These are phyloP conservation scores for Nothobranchius furzeri DNA, from an alignment of 2,113 vertebrate species.

Conservation along the genomic window DNA sequence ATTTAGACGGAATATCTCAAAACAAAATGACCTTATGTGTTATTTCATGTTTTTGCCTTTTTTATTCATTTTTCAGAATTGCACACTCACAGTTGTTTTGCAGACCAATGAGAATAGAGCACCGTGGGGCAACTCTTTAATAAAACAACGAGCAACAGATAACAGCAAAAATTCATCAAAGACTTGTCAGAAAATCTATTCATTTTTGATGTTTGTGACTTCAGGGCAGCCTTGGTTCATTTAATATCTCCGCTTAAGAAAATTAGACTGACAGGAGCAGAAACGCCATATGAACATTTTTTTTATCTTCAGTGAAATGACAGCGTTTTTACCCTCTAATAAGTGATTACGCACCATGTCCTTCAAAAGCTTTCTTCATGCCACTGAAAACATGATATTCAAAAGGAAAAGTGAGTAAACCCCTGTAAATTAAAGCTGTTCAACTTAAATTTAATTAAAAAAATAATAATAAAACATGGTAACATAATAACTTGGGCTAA, in stretches of 20 bases:
- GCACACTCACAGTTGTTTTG: conserved; percentile 11
- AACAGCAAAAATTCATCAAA: conserved; percentile 42
- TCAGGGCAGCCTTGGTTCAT: conserved; percentile 5
- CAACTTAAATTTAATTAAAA: too few species aligned
- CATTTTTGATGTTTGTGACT: conserved; percentile 6
- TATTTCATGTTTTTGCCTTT: too few species aligned
- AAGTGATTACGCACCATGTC: not conserved
- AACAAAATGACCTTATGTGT: not conserved
- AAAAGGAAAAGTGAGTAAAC: too few species aligned
- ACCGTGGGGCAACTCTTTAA: conserved; percentile 2
- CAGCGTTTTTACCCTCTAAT: not conserved
- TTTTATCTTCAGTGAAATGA: not conserved
- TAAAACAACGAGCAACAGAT: conserved; percentile 32
- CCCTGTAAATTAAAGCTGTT: too few species aligned
- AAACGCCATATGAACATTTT: not conserved
- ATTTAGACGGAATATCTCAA: not conserved
- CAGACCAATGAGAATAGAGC: conserved; percentile 11
- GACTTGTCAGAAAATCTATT: conserved; percentile 43
- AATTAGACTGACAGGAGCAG: not conserved
- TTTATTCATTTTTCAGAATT: not conserved
- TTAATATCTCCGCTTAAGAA: not conserved
- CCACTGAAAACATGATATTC: not conserved
- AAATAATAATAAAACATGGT: not conserved
- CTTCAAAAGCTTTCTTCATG: not conserved
- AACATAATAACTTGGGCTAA: too few species aligned